Evolutionary conservation across 2,797 vertebrate species (phyloP), one percentile per base, ranked within the genome.

Genomic region (Podarcis lilfordi): DNA sequence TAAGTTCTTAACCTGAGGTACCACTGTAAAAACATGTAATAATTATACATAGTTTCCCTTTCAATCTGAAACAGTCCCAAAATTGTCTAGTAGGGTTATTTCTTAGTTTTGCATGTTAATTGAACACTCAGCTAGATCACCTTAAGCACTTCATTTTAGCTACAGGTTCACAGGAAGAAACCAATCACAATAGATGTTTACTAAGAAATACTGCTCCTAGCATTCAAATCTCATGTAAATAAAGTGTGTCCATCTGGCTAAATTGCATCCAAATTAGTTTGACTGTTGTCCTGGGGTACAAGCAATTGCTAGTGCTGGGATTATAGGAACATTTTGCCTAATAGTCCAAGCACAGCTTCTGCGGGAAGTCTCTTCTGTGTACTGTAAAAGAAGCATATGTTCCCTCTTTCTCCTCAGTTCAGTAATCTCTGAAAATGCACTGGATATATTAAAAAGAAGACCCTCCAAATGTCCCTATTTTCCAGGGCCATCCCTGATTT

Each of bases 231-330:
- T 88, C 71, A 89, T 69, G 75, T 55, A 89, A 89, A 88, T 91
- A 86, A 93, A 88, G 79, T 77, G 21, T n/a, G 91, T 71, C 66
- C 50, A 82, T 86, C 50, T 87, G 75, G 40, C 82, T 82, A 83
- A 93, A 32, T 84, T 88, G 77, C 25, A 76, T 87, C 61, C 71
- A 89, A 80, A 82, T 85, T 95, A 50, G 81, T 35, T 91, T 32
- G 91, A 90, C 6, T 91, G 32, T 91, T 89, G 79, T 35, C 91
- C 68, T 89, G 55, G 91, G 86, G 83, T 35, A 86, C 10, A 74
- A 68, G 87, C 85, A 88, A 35, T 37, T 8, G 81, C 64, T 89
- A 93, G 64, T 55, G 80, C 64, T 4, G 23, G 27, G 68, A 85
- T 93, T 86, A 90, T 40, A 19, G n/a, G n/a, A 84, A 80, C 19